phyloP scores from a whole-genome alignment of 2,797 vertebrate genomes.

The Acrossocheilus fasciatus region DNA sequence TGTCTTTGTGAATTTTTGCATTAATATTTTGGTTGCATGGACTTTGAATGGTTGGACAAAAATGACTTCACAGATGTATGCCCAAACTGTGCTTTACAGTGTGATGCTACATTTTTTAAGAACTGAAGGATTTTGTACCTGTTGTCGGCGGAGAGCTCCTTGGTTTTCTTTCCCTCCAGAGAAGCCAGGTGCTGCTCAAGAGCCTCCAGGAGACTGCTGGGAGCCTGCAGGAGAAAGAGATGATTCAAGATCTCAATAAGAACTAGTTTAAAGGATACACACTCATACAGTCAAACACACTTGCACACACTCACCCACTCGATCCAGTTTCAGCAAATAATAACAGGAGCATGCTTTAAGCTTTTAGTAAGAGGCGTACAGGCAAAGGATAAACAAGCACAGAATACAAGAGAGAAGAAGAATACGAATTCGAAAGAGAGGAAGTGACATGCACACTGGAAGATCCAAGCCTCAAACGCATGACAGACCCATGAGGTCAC shows the following conservation, averaged over 20 bases:
- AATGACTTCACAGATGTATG: neutral
- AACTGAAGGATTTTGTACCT: constrained; percentile 76
- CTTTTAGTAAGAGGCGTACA: constrained; percentile 61
- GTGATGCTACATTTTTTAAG: neutral
- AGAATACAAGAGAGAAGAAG: constrained; percentile 54
- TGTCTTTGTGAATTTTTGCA: neutral
- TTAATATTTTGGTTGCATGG: neutral
- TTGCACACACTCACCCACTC: constrained; percentile 41
- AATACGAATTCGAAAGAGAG: constrained; percentile 32
- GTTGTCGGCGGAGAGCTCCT: constrained; percentile 88
- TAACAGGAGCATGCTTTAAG: constrained; percentile 49
- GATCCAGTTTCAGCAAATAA: constrained; percentile 32
- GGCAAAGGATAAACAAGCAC: constrained; percentile 52
- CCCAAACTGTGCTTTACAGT: neutral
- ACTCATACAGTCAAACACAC: neutral
- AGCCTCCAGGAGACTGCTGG: constrained; percentile 93
- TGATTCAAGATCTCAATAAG: neutral
- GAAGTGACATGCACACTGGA: constrained; percentile 42
- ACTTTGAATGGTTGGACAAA: neutral
- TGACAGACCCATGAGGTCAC: constrained; percentile 21
- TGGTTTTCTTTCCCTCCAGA: constrained; percentile 93
- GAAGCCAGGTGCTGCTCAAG: constrained; percentile 95
- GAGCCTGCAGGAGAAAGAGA: constrained; percentile 79
- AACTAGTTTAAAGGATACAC: neutral
- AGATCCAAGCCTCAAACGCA: constrained; percentile 13